Base-by-base conservation (phyloP, 23 tunicate genomes). In the Diplosoma virens region DNA sequence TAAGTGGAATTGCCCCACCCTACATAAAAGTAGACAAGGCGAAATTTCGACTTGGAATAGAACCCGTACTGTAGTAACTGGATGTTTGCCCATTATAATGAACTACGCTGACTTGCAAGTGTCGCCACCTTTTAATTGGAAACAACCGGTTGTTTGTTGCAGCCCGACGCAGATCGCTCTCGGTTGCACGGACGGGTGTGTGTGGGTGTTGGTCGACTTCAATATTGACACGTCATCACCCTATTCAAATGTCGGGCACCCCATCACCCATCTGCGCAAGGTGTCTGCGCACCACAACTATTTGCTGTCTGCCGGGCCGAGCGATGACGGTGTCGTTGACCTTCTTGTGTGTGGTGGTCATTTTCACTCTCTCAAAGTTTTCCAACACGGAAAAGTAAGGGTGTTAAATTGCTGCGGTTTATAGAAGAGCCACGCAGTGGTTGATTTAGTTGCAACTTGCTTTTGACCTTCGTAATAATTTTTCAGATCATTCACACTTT, bases 151-250 rank as follows among this genome's bases (percentile, higher is more conserved):
- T n/a, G n/a, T n/a, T n/a, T n/a, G n/a, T n/a, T 76, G 2, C 79
- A 91, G 91, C 0, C 47, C 60, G 20, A 91, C 97, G 0, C 97
- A 91, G 50, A 80, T 85, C 9, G 97, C 97, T 14, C 75, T 92
- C 30, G 97, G 97, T 18, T 92, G 97, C 36, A 64, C 22, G 16
- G 91, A 92, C 52, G 97, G 97, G 0, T 76, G 79, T 1, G 54
- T 92, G 7, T 85, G 87, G 97, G 53, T 92, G 0, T 68, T 82
- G 41, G 87, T 81, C 0, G 92, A 92, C 32, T 85, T 92, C 37
- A 32, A 37, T 35, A 35, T 92, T 20, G 79, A 80, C 30, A 68
- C 37, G 7, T 0, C 81, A 1, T 29, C 79, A 7, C 84, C 80
- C 1, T 92, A 84, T 61, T 79, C 84, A 17, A 60, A 85, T 35